Evolutionary conservation across 2,888 invertebrate species (phyloP).

Genomic region (Caenorhabditis sp.): DNA sequence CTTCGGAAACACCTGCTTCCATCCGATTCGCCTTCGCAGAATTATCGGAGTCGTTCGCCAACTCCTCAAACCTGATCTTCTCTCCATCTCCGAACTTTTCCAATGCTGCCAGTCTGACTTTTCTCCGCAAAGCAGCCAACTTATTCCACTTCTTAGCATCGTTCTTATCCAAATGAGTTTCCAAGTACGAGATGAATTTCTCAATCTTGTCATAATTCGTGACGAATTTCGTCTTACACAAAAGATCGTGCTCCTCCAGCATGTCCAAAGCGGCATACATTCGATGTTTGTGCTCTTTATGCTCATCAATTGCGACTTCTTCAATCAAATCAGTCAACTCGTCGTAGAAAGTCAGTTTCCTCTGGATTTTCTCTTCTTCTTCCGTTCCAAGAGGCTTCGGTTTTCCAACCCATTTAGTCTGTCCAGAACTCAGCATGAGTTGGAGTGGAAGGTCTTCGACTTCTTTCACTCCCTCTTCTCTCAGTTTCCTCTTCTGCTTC

Average conservation of each 20-base stretch:
- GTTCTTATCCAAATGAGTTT: not conserved
- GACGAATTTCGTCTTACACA: not conserved
- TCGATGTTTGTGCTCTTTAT: not conserved
- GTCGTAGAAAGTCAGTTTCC: not conserved
- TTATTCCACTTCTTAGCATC: slow-evolving; percentile 3
- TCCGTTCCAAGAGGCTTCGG: not conserved
- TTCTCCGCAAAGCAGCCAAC: not conserved
- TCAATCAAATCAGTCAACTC: not conserved
- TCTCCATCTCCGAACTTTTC: not conserved
- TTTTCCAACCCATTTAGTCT: slow-evolving; percentile 5
- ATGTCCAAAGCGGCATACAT: not conserved
- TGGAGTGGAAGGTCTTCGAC: slow-evolving; percentile 17
- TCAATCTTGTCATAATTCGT: not conserved
- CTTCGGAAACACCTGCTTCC: not conserved
- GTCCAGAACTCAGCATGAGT: not conserved
- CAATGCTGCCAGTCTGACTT: not conserved
- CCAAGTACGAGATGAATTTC: not conserved
- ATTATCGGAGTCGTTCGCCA: not conserved
- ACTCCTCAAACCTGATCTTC: not conserved
- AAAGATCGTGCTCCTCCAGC: slow-evolving; percentile 7
- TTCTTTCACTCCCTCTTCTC: slow-evolving; percentile 1
- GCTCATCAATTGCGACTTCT: not conserved
- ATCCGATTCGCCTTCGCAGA: not conserved
- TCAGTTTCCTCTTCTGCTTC: slow-evolving; percentile 9
- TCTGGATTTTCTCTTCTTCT: not conserved